Evolutionary conservation across 2,113 vertebrate genomes (phyloP).

Genomic region (Phylloscopus trochilus): DNA sequence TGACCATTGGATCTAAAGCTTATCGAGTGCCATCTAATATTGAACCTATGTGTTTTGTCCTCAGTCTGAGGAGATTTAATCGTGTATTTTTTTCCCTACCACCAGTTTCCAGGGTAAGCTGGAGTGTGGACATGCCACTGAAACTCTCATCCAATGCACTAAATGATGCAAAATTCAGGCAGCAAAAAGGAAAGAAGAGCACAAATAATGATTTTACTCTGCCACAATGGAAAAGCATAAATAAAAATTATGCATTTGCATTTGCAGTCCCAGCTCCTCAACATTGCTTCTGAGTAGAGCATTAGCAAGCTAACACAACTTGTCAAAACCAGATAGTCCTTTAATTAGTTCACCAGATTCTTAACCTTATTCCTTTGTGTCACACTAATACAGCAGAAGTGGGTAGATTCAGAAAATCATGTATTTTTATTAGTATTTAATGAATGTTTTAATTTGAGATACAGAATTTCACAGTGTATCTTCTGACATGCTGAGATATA

Average conservation of each 20-base stretch:
- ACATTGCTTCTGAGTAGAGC: neutral
- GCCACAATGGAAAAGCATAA: neutral
- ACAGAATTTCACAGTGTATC: neutral
- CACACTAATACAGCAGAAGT: neutral
- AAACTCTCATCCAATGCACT: neutral
- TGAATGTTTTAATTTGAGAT: neutral
- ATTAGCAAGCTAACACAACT: neutral
- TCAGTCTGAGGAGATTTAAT: neutral
- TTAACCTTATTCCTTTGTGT: neutral
- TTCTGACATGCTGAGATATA: neutral
- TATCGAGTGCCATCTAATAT: neutral
- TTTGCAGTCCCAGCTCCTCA: neutral
- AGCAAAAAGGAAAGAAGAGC: neutral
- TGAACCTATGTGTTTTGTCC: neutral
- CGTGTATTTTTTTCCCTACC: neutral
- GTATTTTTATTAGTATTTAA: neutral
- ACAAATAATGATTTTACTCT: neutral
- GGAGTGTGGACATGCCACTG: neutral
- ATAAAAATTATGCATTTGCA: neutral
- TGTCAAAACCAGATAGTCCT: neutral
- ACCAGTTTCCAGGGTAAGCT: neutral
- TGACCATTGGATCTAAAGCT: neutral
- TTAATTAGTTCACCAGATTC: neutral
- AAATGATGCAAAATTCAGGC: neutral
- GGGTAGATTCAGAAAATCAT: neutral